phyloP scores from a whole-genome alignment of 2,113 vertebrate genomes.

The Garra rufa region DNA sequence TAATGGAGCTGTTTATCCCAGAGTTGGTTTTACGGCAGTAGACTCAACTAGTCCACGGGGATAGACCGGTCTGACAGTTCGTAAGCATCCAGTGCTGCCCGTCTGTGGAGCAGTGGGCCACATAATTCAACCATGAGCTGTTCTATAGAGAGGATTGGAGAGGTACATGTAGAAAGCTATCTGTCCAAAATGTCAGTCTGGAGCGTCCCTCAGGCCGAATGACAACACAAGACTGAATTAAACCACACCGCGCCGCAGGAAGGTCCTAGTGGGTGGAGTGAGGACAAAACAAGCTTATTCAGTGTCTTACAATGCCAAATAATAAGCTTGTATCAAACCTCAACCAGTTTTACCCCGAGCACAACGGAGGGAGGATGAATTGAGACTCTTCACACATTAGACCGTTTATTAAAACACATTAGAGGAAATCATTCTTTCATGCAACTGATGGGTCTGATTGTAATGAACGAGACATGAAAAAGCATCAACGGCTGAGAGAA shows the following conservation, averaged over 20 bases:
- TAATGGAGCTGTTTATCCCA: constrained; percentile 45
- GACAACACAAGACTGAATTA: constrained; percentile 40
- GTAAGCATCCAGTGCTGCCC: constrained; percentile 36
- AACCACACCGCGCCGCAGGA: constrained; percentile 25
- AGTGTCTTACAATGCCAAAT: constrained; percentile 30
- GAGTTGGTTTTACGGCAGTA: constrained; percentile 38
- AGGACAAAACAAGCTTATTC: background rate
- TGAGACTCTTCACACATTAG: background rate
- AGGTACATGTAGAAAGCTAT: constrained; percentile 6
- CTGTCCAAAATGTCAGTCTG: constrained; percentile 45
- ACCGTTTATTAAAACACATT: constrained; percentile 18
- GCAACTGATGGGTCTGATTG: background rate
- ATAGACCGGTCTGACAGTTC: constrained; percentile 46
- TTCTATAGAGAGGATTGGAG: background rate
- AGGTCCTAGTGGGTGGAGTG: constrained; percentile 11
- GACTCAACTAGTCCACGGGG: constrained; percentile 33
- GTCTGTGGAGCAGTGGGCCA: constrained; percentile 29
- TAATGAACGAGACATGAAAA: constrained; percentile 2
- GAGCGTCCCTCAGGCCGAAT: constrained; percentile 14
- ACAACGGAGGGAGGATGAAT: background rate
- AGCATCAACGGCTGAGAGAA: background rate
- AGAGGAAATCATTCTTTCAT: background rate
- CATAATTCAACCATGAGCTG: constrained; percentile 46
- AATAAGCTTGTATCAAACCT: constrained; percentile 12
- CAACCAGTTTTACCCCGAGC: background rate